Evolutionary conservation across 2,113 vertebrate species (phyloP).

Genomic region (Calyptommatus sinebrachiatus): DNA sequence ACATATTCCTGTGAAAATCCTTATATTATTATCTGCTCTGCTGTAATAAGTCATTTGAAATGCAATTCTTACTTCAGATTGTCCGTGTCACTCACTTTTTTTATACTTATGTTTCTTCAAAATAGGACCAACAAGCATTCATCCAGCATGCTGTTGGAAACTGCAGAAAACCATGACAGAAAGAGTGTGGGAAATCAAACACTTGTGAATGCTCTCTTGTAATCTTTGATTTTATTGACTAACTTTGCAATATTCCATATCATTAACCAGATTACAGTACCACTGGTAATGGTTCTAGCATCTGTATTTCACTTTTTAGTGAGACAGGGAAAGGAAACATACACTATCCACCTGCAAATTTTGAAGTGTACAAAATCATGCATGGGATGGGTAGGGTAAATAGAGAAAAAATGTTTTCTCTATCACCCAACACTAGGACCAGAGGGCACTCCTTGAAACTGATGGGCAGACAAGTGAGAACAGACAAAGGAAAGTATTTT

Average conservation of each 20-base stretch:
- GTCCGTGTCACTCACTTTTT: background rate
- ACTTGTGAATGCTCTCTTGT: background rate
- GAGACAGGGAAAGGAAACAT: background rate
- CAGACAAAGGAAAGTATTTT: too few species aligned
- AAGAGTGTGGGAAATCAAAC: too few species aligned
- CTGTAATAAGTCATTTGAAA: background rate
- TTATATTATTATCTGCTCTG: background rate
- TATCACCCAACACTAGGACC: too few species aligned
- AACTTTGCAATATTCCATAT: background rate
- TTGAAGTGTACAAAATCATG: too few species aligned
- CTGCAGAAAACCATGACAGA: background rate
- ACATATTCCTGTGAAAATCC: background rate
- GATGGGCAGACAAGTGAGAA: too few species aligned
- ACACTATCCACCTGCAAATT: fast-evolving
- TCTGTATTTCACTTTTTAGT: fast-evolving
- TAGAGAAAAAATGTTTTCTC: too few species aligned
- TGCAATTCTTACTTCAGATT: background rate
- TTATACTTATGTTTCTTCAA: background rate
- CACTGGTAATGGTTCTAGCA: background rate
- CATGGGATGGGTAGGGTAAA: too few species aligned
- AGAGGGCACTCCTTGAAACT: too few species aligned
- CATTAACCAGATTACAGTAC: background rate
- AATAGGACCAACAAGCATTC: too few species aligned
- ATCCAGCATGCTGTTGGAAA: background rate
- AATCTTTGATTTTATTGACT: background rate